phyloP scores from a whole-genome alignment of 2,113 vertebrate species.

The Montifringilla adamsi region DNA sequence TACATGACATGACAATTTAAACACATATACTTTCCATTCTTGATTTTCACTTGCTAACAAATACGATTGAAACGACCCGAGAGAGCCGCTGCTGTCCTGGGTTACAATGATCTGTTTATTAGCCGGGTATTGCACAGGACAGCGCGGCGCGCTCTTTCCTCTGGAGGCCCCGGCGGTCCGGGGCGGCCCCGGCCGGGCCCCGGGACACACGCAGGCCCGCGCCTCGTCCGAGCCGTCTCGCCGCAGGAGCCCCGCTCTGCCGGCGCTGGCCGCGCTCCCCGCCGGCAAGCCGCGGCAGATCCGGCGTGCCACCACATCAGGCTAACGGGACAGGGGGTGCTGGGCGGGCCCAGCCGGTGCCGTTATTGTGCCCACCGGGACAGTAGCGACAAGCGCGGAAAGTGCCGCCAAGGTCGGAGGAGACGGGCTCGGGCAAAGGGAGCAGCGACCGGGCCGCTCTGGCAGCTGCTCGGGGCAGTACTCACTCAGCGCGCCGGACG shows the following conservation, averaged over 20 bases:
- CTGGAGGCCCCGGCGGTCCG: fast-evolving
- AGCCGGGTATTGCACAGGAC: fast-evolving
- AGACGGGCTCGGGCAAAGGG: neutral
- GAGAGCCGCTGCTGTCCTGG: too few species aligned
- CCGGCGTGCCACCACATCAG: neutral
- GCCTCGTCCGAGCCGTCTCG: neutral
- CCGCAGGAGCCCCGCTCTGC: too few species aligned
- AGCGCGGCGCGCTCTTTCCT: fast-evolving
- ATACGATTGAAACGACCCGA: fast-evolving
- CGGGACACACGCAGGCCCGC: too few species aligned
- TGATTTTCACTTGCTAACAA: neutral
- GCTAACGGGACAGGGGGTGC: neutral
- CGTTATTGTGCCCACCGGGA: too few species aligned
- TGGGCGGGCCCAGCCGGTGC: too few species aligned
- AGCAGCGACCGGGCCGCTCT: fast-evolving
- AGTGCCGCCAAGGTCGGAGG: neutral
- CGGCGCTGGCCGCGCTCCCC: neutral
- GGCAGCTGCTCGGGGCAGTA: neutral
- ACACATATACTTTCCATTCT: neutral
- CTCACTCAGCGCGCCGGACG: neutral
- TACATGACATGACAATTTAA: neutral
- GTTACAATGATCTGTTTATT: too few species aligned
- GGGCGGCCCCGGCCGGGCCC: fast-evolving
- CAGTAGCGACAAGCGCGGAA: fast-evolving
- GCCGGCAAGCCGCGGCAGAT: neutral